Base-by-base conservation (phyloP, 2,797 vertebrate species). In the Hydrolagus colliei region DNA sequence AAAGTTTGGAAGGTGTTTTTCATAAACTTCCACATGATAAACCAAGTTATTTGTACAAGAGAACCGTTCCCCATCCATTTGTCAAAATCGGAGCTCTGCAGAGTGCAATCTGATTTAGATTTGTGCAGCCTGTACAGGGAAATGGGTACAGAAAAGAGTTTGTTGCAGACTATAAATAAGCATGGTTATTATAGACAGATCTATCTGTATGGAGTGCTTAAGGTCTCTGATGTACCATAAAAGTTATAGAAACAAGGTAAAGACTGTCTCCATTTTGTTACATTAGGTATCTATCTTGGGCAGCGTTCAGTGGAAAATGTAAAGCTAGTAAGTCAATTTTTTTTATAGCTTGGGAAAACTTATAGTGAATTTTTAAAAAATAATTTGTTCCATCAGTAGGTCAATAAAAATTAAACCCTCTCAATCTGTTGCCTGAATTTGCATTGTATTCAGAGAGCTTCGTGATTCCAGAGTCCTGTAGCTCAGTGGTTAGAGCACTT, bases 61-160 rank as follows among this genome's bases (percentile, higher is more conserved):
- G 65, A 84, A 84, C 32, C 11, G 79, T 84, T 71, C 10, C 65
- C 41, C 63, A 84, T 84, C 41, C 27, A 68, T 84, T 84, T 41
- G 71, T 84, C 65, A 84, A 82, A 84, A 35, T 67, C 65, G 14
- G 27, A 80, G 67, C 63, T 80, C 63, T 12, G 41, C 65, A 35
- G 79, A 84, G 71, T 84, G 35, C 67, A 71, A 84, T 84, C 65
- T 84, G 79, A 84, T 35, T 52, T 12, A 32, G 79, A 52, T 84
- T 84, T 84, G 27, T 68, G 20, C 79, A 71, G 67, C 9, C 10
- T n/a, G 65, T 16, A 84, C 41, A 71, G 16, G 79, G 65, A 52
- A 71, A 84, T 84, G n/a, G 79, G 65, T 71, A 84, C 65, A 84
- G 16, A 84, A 84, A 84, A 84, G 65, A 20, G 65, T 71, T 84